Base-by-base conservation (phyloP, 2,797 vertebrate genomes). In the Rachycentron canadum region DNA sequence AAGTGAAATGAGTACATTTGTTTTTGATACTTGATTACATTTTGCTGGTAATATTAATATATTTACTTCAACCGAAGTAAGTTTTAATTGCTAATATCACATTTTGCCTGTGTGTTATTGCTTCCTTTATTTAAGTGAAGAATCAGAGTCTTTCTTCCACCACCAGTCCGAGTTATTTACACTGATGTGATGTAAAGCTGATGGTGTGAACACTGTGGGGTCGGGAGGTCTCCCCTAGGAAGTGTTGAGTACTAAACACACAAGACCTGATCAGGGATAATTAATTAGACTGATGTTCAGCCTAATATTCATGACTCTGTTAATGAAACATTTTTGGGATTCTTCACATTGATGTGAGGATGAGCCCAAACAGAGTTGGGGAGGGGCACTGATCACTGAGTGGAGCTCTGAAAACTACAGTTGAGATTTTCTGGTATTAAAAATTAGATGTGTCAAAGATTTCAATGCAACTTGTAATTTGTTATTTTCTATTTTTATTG, bases 391-490 rank as follows among this genome's bases (percentile, higher is more conserved):
- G 25, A 40, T 41, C 34, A 43, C 5, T 68, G 61, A 64, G 32
- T 57, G 11, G 7, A 47, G 21, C 3, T 65, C 23, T 49, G 56
- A 30, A 21, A 61, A 55, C 45, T 38, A 55, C 30, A 41, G 16
- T n/a, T 2, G 30, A 58, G 25, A 30, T 0, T 62, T 69, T 41
- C 41, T 67, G 8, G 43, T 47, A 28, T 59, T 5, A 52, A 23
- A 58, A 64, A 50, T 32, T 36, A 61, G 49, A 38, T 21, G n/a
- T 62, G 67, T 26, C 4, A 52, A 14, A 52, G 11, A 10, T 7
- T 47, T 26, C 41, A 79, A 74, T 28, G 28, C 19, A 50, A 43
- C 65, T 73, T 43, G 6, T 38, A 60, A 56, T 68, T 36, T 50
- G 23, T 32, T 38, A 73, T 23, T 58, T 79, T 68, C 26, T 49